Conservation (phyloP, 2,888 invertebrate genomes). For the Parelbella ahira region DNA sequence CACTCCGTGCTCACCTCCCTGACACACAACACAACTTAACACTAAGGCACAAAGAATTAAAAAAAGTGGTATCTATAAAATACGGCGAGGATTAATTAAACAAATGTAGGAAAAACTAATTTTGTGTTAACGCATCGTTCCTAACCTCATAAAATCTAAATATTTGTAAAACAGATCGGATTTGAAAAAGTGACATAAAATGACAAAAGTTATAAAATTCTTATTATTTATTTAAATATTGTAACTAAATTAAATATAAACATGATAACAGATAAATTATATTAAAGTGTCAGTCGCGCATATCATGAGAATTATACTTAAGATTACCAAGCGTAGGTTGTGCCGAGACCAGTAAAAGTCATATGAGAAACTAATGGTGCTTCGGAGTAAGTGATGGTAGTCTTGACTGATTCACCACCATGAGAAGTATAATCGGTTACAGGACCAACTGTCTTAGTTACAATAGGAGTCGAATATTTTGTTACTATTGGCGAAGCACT, state of each 20-base stretch:
- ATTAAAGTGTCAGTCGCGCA: conserved; percentile 48
- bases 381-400: conserved; percentile 40
- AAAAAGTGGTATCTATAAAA: no score
- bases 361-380: conserved; percentile 44
- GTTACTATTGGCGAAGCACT: conserved; percentile 22
- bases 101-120: no score
- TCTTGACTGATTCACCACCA: conserved; percentile 32
- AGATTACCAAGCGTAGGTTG: conserved; percentile 48
- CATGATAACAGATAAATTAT: conserved; percentile 32
- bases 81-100: no score
- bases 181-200: neutral
- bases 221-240: neutral
- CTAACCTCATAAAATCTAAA: no score
- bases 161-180: neutral
- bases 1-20: no score
- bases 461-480: conserved; percentile 31
- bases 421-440: conserved; percentile 33
- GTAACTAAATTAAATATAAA: conserved; percentile 25
- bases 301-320: conserved; percentile 31
- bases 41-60: no score
- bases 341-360: conserved; percentile 42
- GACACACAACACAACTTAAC: no score
- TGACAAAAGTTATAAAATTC: neutral
- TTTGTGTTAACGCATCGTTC: no score
- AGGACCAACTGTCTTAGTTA: conserved; percentile 30